Evolutionary conservation across 1,140 invertebrate species (phyloP), one percentile per base, ranked within the genome.

Genomic region (Orius insidiosus): DNA sequence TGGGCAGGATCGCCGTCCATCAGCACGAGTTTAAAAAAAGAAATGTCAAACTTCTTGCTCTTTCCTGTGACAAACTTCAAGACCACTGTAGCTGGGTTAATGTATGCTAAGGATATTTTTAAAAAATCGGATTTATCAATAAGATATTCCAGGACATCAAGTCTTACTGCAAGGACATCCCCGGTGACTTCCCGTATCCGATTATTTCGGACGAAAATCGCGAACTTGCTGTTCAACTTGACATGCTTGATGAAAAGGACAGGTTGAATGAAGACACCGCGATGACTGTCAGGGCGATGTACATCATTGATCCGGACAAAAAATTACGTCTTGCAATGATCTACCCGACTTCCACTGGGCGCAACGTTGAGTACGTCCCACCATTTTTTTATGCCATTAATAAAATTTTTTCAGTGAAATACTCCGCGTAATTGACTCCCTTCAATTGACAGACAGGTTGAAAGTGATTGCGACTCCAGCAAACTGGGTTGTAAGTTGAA

Each of bases 401-500:
- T 37, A 36, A 44, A 34, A 13, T 60, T 34, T 56, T 72, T 74
- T 57, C 63, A 94, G 89, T 74, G 92, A 96, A 72, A 86, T 98
- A 55, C 63, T 97, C 36, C 71, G 93, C 50, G 82, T 87, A 0
- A 67, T 97, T 18, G 89, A 97, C 63, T 90, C 90, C 0, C 65
- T 98, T 19, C 84, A 92, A 58, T 60, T 97, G 38, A 89, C 88
- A 13, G 80, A 82, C 16, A 76, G 68, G 18, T 72, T 83, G 53
- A 80, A 80, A 60, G 80, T 97, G 5, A 80, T 97, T 7, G 92
- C 92, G 13, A 97, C 92, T n/a, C 93, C 92, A 33, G 90, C 74
- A 8, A 82, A 94, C 63, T 97, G 93, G 93, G 76, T 81, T 72
- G 80, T 87, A 67, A 59, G 56, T 57, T n/a, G n/a, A n/a, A n/a